phyloP scores from a whole-genome alignment of 2,797 vertebrate species.

The Aldrovandia affinis region DNA sequence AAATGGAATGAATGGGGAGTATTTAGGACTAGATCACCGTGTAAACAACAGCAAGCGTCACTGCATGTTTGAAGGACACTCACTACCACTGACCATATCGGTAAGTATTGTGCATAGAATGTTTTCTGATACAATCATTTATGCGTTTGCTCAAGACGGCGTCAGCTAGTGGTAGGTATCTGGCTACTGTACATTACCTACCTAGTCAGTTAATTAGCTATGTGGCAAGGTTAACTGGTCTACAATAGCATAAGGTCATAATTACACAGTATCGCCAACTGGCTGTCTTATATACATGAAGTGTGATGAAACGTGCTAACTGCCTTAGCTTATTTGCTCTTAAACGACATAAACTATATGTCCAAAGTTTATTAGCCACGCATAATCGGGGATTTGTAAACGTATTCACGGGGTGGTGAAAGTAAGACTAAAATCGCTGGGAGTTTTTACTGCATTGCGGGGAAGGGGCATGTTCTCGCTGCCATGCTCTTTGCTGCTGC shows the following conservation, averaged over 20 bases:
- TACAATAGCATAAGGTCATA: background rate
- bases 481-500: slow-evolving; percentile 31
- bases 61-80: slow-evolving; percentile 24
- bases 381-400: background rate
- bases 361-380: background rate
- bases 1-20: slow-evolving; percentile 51
- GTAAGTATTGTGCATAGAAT: slow-evolving; percentile 53
- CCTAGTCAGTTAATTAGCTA: background rate
- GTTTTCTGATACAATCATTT: slow-evolving; percentile 18
- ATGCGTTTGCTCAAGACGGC: background rate
- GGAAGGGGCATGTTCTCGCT: slow-evolving; percentile 40
- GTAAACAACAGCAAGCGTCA: slow-evolving; percentile 18
- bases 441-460: slow-evolving; percentile 41
- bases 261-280: background rate
- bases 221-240: background rate
- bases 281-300: background rate
- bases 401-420: background rate
- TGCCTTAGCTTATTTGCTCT: background rate
- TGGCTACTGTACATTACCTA: background rate
- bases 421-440: background rate
- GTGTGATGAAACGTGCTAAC: background rate
- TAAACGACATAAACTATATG: background rate
- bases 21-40: slow-evolving; percentile 14
- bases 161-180: background rate
- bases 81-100: slow-evolving; percentile 37